Percentiles rank a stretch among this genome's conserved stretches.
phyloP scores from a whole-genome alignment of 2,797 vertebrate genomes.

The Siniperca undulata region DNA sequence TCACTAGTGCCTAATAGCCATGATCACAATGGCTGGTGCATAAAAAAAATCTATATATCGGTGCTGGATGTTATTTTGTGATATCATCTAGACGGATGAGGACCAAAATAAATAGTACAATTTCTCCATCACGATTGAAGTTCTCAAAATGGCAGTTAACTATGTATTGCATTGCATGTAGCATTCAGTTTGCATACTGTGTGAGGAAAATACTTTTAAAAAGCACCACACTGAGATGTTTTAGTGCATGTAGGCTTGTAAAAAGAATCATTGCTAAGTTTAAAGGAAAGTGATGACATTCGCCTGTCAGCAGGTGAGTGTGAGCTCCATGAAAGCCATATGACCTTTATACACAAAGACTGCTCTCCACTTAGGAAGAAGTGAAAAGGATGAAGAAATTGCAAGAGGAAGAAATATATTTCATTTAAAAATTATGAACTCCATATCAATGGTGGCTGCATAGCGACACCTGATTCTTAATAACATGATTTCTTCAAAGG shows the following conservation, averaged over 20 bases:
- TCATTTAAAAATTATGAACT: constrained; percentile 88
- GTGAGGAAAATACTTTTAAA: constrained; percentile 31
- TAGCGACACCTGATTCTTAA: constrained; percentile 90
- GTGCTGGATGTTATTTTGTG: not conserved
- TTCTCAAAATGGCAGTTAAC: not conserved
- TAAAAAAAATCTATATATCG: not conserved
- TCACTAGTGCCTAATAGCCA: not conserved
- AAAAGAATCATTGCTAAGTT: constrained; percentile 68
- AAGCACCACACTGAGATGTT: constrained; percentile 30
- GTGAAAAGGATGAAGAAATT: constrained; percentile 76
- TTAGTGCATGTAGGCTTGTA: constrained; percentile 38
- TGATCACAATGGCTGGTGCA: not conserved
- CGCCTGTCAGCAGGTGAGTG: constrained; percentile 72
- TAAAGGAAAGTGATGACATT: constrained; percentile 75
- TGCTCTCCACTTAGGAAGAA: constrained; percentile 71
- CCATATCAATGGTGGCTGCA: constrained; percentile 82
- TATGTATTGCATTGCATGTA: not conserved
- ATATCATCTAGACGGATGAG: not conserved
- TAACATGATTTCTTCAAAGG: constrained; percentile 93
- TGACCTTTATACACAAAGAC: constrained; percentile 82
- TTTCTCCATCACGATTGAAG: not conserved
- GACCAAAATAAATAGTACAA: constrained; percentile 14
- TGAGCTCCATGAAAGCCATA: constrained; percentile 65
- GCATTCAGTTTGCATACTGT: constrained; percentile 25
- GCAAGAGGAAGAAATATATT: constrained; percentile 77